Evolutionary conservation across 2,888 invertebrate genomes (phyloP).

Genomic region (Prosopocoilus inquinatus): DNA sequence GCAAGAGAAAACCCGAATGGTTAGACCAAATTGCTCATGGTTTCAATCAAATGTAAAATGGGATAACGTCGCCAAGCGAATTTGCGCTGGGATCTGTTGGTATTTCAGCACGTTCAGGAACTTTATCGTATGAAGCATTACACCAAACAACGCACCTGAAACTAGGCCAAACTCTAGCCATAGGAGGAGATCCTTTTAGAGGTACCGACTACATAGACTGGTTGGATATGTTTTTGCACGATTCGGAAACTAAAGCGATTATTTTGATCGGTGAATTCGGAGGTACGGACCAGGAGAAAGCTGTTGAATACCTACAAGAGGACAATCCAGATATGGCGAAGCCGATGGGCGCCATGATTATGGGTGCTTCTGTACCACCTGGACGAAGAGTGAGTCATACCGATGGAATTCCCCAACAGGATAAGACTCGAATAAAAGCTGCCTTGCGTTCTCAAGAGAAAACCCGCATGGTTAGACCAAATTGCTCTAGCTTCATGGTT

Average conservation of each 20-base stretch:
- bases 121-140: slow-evolving; percentile 9
- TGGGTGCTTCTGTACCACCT: slow-evolving; percentile 6
- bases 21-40: slow-evolving; percentile 8
- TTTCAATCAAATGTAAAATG: background rate
- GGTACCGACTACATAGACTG: slow-evolving; percentile 11
- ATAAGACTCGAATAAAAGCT: slow-evolving; percentile 4
- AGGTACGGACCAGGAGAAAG: slow-evolving; percentile 5
- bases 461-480: slow-evolving; percentile 4
- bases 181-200: slow-evolving; percentile 6
- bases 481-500: slow-evolving; percentile 6
- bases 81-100: slow-evolving; percentile 2
- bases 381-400: slow-evolving; percentile 6
- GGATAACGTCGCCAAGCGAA: slow-evolving; percentile 4
- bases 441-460: slow-evolving; percentile 1
- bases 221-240: slow-evolving; percentile 4
- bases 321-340: slow-evolving; percentile 2
- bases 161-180: slow-evolving; percentile 7
- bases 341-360: slow-evolving; percentile 2
- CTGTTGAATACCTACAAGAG: slow-evolving; percentile 4
- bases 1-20: slow-evolving; percentile 3
- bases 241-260: slow-evolving; percentile 8
- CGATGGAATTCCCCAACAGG: slow-evolving; percentile 9
- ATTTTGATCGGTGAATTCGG: slow-evolving; percentile 10
- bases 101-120: slow-evolving; percentile 10
- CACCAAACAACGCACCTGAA: slow-evolving; percentile 6